Conservation (phyloP, 1,140 invertebrate species). For the Metaphire vulgaris region DNA sequence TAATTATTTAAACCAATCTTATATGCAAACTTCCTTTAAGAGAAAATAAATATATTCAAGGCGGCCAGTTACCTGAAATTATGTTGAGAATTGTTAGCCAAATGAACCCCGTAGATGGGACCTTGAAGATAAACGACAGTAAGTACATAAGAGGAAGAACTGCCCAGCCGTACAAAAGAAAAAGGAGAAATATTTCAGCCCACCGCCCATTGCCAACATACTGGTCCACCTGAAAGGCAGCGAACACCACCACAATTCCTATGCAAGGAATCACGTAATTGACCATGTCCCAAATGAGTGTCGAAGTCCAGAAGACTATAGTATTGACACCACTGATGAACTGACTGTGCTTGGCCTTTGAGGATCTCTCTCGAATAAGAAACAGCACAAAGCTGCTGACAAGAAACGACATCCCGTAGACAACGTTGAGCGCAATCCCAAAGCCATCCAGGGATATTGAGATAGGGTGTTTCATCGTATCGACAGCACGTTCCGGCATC, state of each 20-base stretch:
- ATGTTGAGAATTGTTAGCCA: constrained; percentile 46
- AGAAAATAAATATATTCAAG: too few species aligned
- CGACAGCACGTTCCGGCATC: neutral
- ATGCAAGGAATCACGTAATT: constrained; percentile 45
- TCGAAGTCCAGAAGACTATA: constrained; percentile 65
- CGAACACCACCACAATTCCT: constrained; percentile 40
- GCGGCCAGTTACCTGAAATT: constrained; percentile 20
- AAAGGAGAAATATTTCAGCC: constrained; percentile 34
- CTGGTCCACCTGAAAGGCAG: constrained; percentile 52
- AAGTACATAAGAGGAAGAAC: constrained; percentile 48
- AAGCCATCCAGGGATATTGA: constrained; percentile 17
- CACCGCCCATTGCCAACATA: constrained; percentile 49
- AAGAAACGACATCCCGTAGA: constrained; percentile 48
- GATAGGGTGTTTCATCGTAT: neutral
- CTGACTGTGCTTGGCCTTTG: constrained; percentile 46
- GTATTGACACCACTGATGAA: constrained; percentile 57
- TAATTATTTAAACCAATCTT: too few species aligned
- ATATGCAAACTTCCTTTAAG: too few species aligned
- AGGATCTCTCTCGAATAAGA: constrained; percentile 35
- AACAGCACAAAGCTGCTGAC: constrained; percentile 45
- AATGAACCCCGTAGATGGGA: constrained; percentile 45
- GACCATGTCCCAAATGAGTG: constrained; percentile 63
- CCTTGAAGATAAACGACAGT: constrained; percentile 43
- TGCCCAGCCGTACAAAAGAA: constrained; percentile 48
- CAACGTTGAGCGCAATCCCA: constrained; percentile 2